Percentiles rank a stretch among this genome's conserved stretches.
Evolutionary conservation across 2,113 vertebrate genomes (phyloP).

Genomic region (Brachyistius frenatus): DNA sequence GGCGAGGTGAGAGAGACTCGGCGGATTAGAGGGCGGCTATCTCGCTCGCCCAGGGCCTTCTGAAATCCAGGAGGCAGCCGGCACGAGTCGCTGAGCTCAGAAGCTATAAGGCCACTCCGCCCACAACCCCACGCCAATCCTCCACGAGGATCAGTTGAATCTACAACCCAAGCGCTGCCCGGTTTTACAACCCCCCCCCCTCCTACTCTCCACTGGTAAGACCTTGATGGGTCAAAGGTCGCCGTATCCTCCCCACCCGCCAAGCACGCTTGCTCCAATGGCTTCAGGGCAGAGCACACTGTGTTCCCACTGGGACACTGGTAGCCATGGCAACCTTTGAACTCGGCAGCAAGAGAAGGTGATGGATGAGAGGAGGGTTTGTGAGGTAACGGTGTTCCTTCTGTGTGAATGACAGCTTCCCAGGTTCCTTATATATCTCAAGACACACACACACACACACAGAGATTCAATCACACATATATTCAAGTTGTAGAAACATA

Average conservation of each 20-base stretch:
- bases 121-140: slow-evolving; percentile 26
- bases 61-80: slow-evolving; percentile 64
- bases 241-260: slow-evolving; percentile 43
- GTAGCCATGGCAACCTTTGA: slow-evolving; percentile 77
- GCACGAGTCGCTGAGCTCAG: slow-evolving; percentile 56
- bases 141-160: slow-evolving; percentile 58
- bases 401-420: slow-evolving; percentile 59
- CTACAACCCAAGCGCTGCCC: slow-evolving; percentile 39
- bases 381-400: slow-evolving; percentile 29
- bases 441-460: not conserved
- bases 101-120: slow-evolving; percentile 44
- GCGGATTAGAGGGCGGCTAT: slow-evolving; percentile 72
- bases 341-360: slow-evolving; percentile 56
- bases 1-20: slow-evolving; percentile 60
- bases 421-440: not conserved
- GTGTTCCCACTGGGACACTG: slow-evolving; percentile 54
- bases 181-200: not conserved
- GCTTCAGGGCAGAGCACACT: slow-evolving; percentile 58
- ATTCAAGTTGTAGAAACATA: slow-evolving; percentile 20
- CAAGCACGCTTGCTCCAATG: slow-evolving; percentile 31
- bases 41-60: slow-evolving; percentile 62
- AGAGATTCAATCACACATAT: slow-evolving; percentile 1
- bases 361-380: slow-evolving; percentile 56
- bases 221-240: slow-evolving; percentile 75
- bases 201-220: slow-evolving; percentile 28